phyloP scores from a whole-genome alignment of 1,140 invertebrate species.

The Drosophila nigrodunni region DNA sequence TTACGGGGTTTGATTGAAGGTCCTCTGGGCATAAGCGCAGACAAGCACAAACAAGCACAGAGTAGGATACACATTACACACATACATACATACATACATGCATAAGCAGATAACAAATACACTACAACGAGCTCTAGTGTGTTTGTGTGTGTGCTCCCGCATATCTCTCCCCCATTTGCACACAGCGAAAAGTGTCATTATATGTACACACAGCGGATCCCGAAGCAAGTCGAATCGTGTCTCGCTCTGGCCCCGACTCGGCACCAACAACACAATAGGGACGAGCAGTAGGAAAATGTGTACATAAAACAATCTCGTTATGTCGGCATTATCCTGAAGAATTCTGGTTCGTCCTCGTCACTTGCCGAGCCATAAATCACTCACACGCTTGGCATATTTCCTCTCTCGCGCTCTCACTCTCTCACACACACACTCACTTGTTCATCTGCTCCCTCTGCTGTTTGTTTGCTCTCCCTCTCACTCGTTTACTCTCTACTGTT shows the following conservation, averaged over 20 bases:
- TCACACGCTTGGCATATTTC: conserved; percentile 80
- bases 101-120: conserved; percentile 49
- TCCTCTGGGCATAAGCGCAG: conserved; percentile 69
- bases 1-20: conserved; percentile 79
- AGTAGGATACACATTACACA: conserved; percentile 23
- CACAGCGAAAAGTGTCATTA: conserved; percentile 74
- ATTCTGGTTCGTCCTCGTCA: conserved; percentile 84
- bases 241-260: conserved; percentile 23
- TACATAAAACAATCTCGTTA: conserved; percentile 84
- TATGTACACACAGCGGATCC: conserved; percentile 55
- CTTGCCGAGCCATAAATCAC: conserved; percentile 82
- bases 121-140: conserved; percentile 8
- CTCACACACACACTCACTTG: not conserved
- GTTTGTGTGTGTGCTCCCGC: conserved; percentile 37
- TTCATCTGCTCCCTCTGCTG: conserved; percentile 5
- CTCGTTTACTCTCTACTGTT: conserved; percentile 32
- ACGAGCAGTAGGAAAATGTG: conserved; percentile 62
- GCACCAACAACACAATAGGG: conserved; percentile 24
- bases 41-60: conserved; percentile 36
- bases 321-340: conserved; percentile 84
- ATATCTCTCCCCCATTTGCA: conserved; percentile 64
- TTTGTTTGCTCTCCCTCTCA: not conserved
- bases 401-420: conserved; percentile 35
- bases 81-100: conserved; percentile 7
- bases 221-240: conserved; percentile 22